Evolutionary conservation across 2,797 vertebrate species (phyloP).

Genomic region (Acipenser oxyrinchus): DNA sequence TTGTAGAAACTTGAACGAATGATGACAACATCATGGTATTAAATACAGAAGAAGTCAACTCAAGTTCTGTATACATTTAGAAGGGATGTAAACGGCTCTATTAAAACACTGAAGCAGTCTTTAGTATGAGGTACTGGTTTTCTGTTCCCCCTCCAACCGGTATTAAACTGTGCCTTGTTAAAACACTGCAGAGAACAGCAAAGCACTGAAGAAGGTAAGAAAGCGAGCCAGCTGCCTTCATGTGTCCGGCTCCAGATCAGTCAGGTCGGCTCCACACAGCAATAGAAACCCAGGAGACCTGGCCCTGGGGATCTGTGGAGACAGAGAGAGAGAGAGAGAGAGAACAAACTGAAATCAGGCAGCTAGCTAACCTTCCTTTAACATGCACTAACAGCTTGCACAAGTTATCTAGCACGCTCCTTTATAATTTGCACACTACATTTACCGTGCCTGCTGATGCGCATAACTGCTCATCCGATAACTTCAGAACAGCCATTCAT

Average conservation of each 20-base stretch:
- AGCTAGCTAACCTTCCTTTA: no score
- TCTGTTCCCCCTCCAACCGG: background rate
- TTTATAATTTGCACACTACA: no score
- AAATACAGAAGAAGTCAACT: background rate
- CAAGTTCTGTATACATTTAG: background rate
- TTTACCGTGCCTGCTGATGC: no score
- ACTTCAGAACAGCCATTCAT: slow-evolving; percentile 4
- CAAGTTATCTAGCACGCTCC: no score
- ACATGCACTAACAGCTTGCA: no score
- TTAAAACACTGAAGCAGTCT: background rate
- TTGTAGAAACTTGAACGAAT: no score
- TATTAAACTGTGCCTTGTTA: slow-evolving; percentile 9
- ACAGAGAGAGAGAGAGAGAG: slow-evolving; percentile 4
- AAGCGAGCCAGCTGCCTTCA: slow-evolving; percentile 1
- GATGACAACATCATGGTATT: no score
- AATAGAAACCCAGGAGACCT: slow-evolving; percentile 7
- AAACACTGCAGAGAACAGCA: slow-evolving; percentile 16
- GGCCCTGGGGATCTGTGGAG: background rate
- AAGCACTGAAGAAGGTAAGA: slow-evolving; percentile 3
- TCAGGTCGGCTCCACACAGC: no score
- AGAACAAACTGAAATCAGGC: slow-evolving; percentile 22
- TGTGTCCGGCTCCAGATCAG: no score
- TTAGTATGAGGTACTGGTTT: slow-evolving; percentile 25
- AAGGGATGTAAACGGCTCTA: background rate
- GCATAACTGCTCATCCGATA: slow-evolving; percentile 10